A percentile compares a stretch with the other conserved stretches of the same genome.
Conservation (phyloP, 2,797 vertebrate species). For the Mormyrops attenuatus region DNA sequence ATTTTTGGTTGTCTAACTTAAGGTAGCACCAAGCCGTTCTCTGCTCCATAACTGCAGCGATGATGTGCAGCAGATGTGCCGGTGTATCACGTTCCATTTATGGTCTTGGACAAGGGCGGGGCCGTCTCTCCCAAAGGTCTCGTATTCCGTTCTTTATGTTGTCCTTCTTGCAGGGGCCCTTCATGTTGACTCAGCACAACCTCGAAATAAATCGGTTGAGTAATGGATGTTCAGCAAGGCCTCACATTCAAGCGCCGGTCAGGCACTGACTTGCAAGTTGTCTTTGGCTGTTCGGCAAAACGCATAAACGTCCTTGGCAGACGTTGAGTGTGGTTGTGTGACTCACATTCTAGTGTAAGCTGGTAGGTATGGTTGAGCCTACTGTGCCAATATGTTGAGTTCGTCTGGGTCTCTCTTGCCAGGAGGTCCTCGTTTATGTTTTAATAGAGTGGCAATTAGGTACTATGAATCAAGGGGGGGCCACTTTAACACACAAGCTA, state of each 20-base stretch:
- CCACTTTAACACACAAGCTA: slow-evolving; percentile 34
- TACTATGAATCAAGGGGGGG: slow-evolving; percentile 40
- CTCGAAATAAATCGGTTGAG: slow-evolving; percentile 16
- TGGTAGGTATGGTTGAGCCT: slow-evolving; percentile 42
- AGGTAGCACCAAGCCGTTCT: background rate
- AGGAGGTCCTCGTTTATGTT: slow-evolving; percentile 38
- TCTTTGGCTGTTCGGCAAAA: slow-evolving; percentile 41
- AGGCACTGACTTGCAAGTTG: slow-evolving; percentile 41
- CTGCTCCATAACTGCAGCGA: background rate
- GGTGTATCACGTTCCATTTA: background rate
- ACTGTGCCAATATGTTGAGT: slow-evolving; percentile 44
- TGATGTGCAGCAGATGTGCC: background rate
- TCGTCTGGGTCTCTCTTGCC: slow-evolving; percentile 35
- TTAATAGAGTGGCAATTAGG: slow-evolving; percentile 46
- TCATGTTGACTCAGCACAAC: background rate
- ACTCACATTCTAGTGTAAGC: slow-evolving; percentile 50
- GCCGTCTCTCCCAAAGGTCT: slow-evolving; percentile 3
- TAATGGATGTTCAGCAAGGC: slow-evolving; percentile 20
- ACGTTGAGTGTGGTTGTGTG: slow-evolving; percentile 36
- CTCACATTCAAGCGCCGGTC: slow-evolving; percentile 30
- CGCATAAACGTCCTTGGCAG: slow-evolving; percentile 51
- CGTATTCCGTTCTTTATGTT: background rate
- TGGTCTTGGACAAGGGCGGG: background rate
- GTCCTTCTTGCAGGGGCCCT: background rate
- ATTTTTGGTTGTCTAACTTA: background rate